Evolutionary conservation across 2,888 invertebrate species (phyloP), one percentile per base, ranked within the genome.

Genomic region (Herminia tarsipennalis): DNA sequence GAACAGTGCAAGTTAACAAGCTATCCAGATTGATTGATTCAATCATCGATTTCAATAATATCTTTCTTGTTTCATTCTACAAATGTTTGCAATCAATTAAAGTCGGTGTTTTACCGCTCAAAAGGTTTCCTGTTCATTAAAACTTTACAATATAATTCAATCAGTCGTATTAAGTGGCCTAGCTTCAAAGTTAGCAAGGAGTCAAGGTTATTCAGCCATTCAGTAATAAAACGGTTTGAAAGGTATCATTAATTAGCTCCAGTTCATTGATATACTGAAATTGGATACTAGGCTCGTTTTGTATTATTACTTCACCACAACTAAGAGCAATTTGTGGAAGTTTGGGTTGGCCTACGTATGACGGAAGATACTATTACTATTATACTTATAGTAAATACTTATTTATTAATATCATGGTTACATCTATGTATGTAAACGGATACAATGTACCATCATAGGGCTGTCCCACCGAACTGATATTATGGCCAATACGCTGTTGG

Each of bases 201-300:
- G 28, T 32, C 25, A 10, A 39, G 35, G 27, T 44, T 38, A 44
- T 47, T 51, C 24, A 46, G 10, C 33, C 12, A 47, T 52, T 56
- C 18, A 45, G 25, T n/a, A 27, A 30, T 16, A 41, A 36, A 42
- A 32, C 18, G 36, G 36, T 45, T 45, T 32, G 38, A 16, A 43
- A 33, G 25, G 14, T 36, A 13, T 59, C 40, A 59, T 56, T 53
- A 59, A 56, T 59, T 45, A 56, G 39, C 34, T 12, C 33, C n/a
- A 18, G 22, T 27, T 34, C 40, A 51, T 33, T 37, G 43, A 37
- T 48, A 30, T 22, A 21, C n/a, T 6, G 6, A 24, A 35, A 16
- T 22, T 24, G 5, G 18, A 6, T 1, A 6, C 9, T 20, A 16
- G n/a, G n/a, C 21, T n/a, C n/a, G n/a, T n/a, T n/a, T 32, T 20